A percentile compares a stretch with the other conserved stretches of the same genome.
These are phyloP conservation scores for Limnephilus auricula DNA, from an alignment of 2,888 invertebrate genomes.

Conservation along the genomic window DNA sequence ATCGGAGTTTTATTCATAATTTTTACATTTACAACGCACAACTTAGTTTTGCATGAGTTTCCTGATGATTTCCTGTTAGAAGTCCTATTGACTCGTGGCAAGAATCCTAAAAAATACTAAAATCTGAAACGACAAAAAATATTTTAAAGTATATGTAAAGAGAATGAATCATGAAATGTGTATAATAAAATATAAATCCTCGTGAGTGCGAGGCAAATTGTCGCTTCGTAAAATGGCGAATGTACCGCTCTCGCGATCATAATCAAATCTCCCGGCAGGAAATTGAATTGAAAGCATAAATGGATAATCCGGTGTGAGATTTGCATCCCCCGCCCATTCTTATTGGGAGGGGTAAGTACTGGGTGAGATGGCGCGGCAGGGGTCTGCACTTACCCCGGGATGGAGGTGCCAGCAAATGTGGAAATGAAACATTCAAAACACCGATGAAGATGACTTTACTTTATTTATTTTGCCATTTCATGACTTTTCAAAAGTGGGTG, in stretches of 20 bases:
- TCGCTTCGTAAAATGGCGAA: slow-evolving; percentile 23
- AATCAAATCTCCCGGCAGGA: slow-evolving; percentile 63
- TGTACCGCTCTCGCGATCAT: slow-evolving; percentile 44
- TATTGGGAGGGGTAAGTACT: slow-evolving; percentile 61
- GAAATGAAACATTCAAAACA: not conserved
- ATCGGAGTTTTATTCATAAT: too few species aligned
- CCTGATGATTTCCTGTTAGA: too few species aligned
- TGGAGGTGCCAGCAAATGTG: not conserved
- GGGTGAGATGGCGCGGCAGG: slow-evolving; percentile 69
- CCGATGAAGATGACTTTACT: not conserved
- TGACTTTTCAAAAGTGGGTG: not conserved
- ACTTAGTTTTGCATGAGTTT: too few species aligned
- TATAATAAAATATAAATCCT: not conserved
- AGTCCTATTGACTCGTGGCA: too few species aligned
- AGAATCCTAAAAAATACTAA: not conserved
- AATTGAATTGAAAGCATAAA: slow-evolving; percentile 65
- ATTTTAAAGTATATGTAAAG: not conserved
- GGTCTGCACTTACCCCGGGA: slow-evolving; percentile 67
- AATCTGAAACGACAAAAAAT: not conserved
- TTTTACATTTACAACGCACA: too few species aligned
- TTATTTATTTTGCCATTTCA: not conserved
- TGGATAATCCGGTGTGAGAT: slow-evolving; percentile 65
- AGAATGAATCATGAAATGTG: not conserved
- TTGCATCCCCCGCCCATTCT: slow-evolving; percentile 58
- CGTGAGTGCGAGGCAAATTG: not conserved